Base-by-base conservation (phyloP, 2,888 invertebrate genomes). In the Mylabris sibirica region DNA sequence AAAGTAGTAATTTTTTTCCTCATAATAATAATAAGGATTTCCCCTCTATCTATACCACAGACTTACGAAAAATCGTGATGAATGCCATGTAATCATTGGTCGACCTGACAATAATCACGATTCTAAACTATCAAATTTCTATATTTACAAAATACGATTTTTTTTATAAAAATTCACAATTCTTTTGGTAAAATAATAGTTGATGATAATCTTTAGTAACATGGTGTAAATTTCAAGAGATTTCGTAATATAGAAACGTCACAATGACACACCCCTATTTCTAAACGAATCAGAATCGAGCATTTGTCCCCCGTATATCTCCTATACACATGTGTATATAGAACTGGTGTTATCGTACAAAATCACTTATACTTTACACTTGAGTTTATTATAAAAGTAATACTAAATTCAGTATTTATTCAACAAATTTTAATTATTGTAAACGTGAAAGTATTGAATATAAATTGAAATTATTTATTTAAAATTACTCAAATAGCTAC, bases 221-320 rank as follows among this genome's bases (percentile, higher is more conserved):
- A 30, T 60, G 22, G 11, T 60, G 22, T 34, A 49, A 65, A 65
- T 64, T 65, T 64, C 30, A 3, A 0, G 53, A 53, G 22, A 53
- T 53, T 22, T 3, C 8, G 8, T 20, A 11, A 64, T 67, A 30
- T 30, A 6, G 30, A 30, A 59, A 70, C 70, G 70, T 44, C 63
- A 30, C 35, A 20, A 64, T 65, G 26, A 53, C 64, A 70, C 70
- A 70, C 70, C 70, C 67, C 70, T 67, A 44, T 12, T 11, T 17
- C 26, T 17, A 62, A 30, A 62, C 70, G 67, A 70, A 70, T 70
- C 9, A 30, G 60, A 49, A n/a, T 14, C 57, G 17, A 26, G 49
- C 22, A 34, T 53, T 53, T 12, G 53, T 53, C 53, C 53, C 30
- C 53, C 53, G 49, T 9, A 5, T 49, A 5, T 3, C n/a, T 17